Evolutionary conservation across 2,888 invertebrate species (phyloP), one percentile per base, ranked within the genome.

Genomic region (Aricia artaxerxes): DNA sequence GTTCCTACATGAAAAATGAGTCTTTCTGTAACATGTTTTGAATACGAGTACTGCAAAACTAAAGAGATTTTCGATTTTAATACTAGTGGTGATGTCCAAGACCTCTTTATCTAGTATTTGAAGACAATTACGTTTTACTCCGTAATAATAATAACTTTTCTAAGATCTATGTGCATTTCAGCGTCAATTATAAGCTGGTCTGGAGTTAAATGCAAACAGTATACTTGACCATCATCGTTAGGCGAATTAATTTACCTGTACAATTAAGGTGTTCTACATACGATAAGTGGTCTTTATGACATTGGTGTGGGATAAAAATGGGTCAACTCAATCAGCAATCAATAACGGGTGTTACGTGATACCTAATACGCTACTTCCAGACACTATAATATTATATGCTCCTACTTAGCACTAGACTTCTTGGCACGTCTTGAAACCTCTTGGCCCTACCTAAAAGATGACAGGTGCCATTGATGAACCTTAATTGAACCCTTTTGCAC

Each of bases 291-390:
- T 57, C 76, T 76, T 53, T 16, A 61, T 61, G 75, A 79, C 61
- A 79, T 75, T 75, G 61, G 75, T 79, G 78, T 78, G 79, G 64
- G 40, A 76, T 81, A 85, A 81, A 93, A 90, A 85, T 93, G 86
- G 93, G 93, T 92, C 93, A 87, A 85, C 83, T 84, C 90, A 92
- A 92, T 93, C 88, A 90, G 84, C 81, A 84, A 84, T 87, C 85
- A 83, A 86, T 90, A 91, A 91, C 76, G 16, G 6, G 16, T 89
- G 87, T 89, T 87, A 91, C 91, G 90, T 90, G 91, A 89, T 81
- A 86, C 88, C 69, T 69, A 35, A 64, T 31, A 6, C 64, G 24
- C 31, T 1, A 64, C 1, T 24, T 11, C 31, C 31, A 64, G 64
- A 9, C 24, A 31, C 31, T 64, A 64, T 60, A n/a, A 7, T 61